Base-by-base conservation (phyloP, 2,888 invertebrate genomes). In the Heliconius ismenius region DNA sequence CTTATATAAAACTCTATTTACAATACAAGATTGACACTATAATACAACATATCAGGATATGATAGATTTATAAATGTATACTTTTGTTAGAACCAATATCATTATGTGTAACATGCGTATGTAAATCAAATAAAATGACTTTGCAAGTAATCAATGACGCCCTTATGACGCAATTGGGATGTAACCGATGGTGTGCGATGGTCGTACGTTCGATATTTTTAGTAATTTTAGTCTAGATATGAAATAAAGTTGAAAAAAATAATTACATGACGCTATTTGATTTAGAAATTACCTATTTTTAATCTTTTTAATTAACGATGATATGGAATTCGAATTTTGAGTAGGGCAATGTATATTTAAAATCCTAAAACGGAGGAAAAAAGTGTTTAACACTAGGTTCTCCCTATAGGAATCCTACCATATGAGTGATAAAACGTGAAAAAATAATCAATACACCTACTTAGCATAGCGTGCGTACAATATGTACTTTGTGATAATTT, bases 401-500 rank as follows among this genome's bases (percentile, higher is more conserved):
- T 18, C n/a, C 24, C 24, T 60, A 60, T 11, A 24, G 11, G 21
- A 2, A 21, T 7, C 49, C 21, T 49, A 2, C 7, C 18, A 3
- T 1, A 49, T 18, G 18, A 7, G 6, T 2, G 7, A 18, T 4
- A 49, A 43, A 6, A 49, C 43, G 43, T 49, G 0, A 49, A 32
- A 43, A 7, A 49, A 49, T 9, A 49, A 49, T 49, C 18, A 49
- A 49, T 49, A 60, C 24, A 24, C n/a, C 76, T 49, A 10, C 28
- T 70, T 74, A 68, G 73, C 79, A 86, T 90, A 85, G 91, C 91
- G 89, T 91, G 91, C 81, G 79, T 80, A 84, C 87, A 79, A 86
- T 91, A 90, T 91, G 88, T 90, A 90, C 87, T 90, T 91, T 87
- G 86, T 86, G 86, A 86, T 86, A 86, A 88, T 86, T 86, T 84